Conservation (phyloP, 1,140 invertebrate species). For the Bactericera cockerelli region DNA sequence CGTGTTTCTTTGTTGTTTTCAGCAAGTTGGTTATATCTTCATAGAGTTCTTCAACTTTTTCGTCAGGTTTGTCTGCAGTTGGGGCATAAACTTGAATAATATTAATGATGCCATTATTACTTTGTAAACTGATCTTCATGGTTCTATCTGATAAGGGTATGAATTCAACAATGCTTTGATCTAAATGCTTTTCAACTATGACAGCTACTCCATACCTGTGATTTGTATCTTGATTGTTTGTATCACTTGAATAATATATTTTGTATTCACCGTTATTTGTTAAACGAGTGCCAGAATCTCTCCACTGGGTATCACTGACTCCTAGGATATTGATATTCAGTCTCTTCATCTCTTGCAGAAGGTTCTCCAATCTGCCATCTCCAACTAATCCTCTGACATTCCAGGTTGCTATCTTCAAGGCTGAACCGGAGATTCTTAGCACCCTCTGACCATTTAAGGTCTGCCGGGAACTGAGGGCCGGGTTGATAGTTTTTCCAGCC, state of each 20-base stretch:
- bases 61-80: slow-evolving; percentile 19
- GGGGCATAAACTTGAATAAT: slow-evolving; percentile 28
- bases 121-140: slow-evolving; percentile 15
- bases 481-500: neutral
- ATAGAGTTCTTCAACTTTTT: slow-evolving; percentile 23
- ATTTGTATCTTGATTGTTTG: slow-evolving; percentile 10
- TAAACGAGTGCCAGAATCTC: slow-evolving; percentile 2
- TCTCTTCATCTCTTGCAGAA: slow-evolving; percentile 12
- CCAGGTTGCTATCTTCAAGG: slow-evolving; percentile 9
- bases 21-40: slow-evolving; percentile 13
- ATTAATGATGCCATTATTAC: slow-evolving; percentile 20
- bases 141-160: slow-evolving; percentile 16
- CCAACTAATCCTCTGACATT: slow-evolving; percentile 1
- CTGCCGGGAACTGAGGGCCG: neutral
- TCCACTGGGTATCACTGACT: slow-evolving; percentile 18
- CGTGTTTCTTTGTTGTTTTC: slow-evolving; percentile 16
- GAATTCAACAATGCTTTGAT: slow-evolving; percentile 1
- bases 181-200: slow-evolving; percentile 11
- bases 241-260: slow-evolving; percentile 9
- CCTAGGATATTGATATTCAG: slow-evolving; percentile 17
- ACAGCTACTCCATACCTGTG: slow-evolving; percentile 18
- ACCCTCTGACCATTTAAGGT: slow-evolving; percentile 1
- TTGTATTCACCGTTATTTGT: neutral
- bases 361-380: neutral
- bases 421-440: slow-evolving; percentile 9